Percentiles rank a stretch among this genome's conserved stretches.
phyloP scores from a whole-genome alignment of 2,113 vertebrate species.

The Salvator merianae region DNA sequence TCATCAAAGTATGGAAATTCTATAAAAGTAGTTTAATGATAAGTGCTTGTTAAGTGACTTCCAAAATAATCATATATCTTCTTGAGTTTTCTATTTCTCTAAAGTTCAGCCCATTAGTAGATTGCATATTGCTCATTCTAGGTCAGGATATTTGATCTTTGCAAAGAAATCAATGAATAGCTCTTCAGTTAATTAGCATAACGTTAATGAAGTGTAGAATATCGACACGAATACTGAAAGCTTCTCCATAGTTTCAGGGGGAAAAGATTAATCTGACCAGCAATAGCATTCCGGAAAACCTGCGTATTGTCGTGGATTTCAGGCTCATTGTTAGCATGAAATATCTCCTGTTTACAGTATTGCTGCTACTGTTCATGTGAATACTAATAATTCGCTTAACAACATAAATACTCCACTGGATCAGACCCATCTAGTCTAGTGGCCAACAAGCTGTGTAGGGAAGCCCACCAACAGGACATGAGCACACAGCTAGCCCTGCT shows the following conservation, averaged over 20 bases:
- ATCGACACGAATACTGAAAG: background rate
- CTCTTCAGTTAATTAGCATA: conserved; percentile 71
- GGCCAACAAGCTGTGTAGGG: no score
- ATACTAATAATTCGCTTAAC: background rate
- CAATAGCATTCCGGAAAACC: background rate
- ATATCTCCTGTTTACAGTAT: background rate
- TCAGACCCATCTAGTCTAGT: background rate
- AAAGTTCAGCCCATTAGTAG: conserved; percentile 73
- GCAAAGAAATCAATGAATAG: conserved; percentile 72
- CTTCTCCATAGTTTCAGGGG: background rate
- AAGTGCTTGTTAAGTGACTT: conserved; percentile 53
- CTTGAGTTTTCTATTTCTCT: conserved; percentile 51
- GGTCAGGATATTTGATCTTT: conserved; percentile 72
- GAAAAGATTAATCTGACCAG: background rate
- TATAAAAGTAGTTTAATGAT: conserved; percentile 46
- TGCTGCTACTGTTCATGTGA: background rate
- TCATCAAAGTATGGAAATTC: conserved; percentile 47
- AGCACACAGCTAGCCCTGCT: no score
- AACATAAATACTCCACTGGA: background rate
- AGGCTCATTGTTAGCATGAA: background rate
- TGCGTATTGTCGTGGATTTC: background rate
- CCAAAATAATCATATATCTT: conserved; percentile 57
- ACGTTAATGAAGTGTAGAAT: conserved; percentile 32
- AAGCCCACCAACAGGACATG: no score
- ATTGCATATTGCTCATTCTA: conserved; percentile 68